Conservation (phyloP, 2,888 invertebrate species). For the Cephus runcator region DNA sequence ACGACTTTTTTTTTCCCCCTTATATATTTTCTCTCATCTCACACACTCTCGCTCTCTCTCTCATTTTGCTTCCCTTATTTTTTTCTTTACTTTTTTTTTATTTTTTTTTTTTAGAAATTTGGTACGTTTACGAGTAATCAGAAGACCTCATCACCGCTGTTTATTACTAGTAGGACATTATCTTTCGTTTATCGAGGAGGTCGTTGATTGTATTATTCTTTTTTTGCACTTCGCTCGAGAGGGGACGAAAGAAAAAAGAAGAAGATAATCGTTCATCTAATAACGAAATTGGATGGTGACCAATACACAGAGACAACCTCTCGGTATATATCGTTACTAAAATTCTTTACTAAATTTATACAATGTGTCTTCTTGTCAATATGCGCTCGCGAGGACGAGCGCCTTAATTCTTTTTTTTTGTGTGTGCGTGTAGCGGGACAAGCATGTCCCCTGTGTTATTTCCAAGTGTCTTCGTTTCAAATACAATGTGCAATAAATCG, state of each 20-base stretch:
- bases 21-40: neutral
- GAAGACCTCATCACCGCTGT: neutral
- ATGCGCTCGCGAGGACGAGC: neutral
- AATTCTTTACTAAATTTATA: conserved; percentile 38
- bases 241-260: neutral
- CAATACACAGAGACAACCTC: neutral
- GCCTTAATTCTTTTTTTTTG: neutral
- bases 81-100: neutral
- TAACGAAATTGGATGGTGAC: conserved; percentile 1
- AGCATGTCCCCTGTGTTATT: neutral
- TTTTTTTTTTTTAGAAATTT: neutral
- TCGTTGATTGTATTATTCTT: neutral
- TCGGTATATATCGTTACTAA: conserved; percentile 2
- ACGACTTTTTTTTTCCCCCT: neutral
- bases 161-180: neutral
- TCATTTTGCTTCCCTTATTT: neutral
- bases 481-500: conserved; percentile 37
- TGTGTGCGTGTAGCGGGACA: neutral
- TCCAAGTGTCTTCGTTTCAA: conserved; percentile 19
- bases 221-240: neutral
- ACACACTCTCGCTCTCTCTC: neutral
- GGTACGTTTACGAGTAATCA: neutral
- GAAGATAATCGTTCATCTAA: neutral
- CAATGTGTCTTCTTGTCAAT: conserved; percentile 25
- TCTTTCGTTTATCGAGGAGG: neutral